phyloP scores from a whole-genome alignment of 2,797 vertebrate species.

The Mus minutoides region DNA sequence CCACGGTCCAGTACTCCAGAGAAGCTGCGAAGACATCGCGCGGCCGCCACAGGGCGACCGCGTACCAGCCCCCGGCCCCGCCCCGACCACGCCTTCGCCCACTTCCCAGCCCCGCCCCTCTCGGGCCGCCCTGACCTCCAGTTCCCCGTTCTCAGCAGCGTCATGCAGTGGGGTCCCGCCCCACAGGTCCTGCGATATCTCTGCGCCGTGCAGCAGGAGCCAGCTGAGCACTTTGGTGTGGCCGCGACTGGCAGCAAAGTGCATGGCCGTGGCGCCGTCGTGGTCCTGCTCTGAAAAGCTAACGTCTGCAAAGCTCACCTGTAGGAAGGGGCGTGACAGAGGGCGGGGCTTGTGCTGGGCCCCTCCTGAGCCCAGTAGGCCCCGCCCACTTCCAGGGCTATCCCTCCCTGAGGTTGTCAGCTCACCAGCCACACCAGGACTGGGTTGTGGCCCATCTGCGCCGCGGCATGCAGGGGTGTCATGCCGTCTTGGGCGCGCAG shows the following conservation, averaged over 20 bases:
- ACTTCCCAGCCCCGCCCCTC: not conserved
- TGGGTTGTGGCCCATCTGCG: conserved; percentile 98
- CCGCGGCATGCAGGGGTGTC: conserved; percentile 96
- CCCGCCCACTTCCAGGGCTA: rapidly evolving
- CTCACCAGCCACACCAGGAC: conserved; percentile 98
- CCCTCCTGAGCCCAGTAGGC: rapidly evolving
- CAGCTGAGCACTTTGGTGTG: conserved; percentile 98
- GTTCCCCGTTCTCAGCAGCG: conserved; percentile 96
- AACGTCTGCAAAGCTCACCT: conserved; percentile 95
- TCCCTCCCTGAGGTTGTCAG: not conserved
- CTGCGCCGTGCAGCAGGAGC: conserved; percentile 97
- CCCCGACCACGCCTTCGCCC: not conserved
- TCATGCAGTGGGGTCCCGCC: conserved; percentile 96
- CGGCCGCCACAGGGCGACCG: conserved; percentile 3
- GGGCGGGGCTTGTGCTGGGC: not conserved
- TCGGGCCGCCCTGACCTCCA: conserved; percentile 89
- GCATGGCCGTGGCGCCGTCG: conserved; percentile 97
- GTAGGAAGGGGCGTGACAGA: not conserved
- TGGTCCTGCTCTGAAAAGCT: conserved; percentile 92
- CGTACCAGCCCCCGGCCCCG: not conserved
- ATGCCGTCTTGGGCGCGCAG: conserved; percentile 95
- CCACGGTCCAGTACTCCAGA: rapidly evolving
- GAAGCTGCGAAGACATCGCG: not conserved
- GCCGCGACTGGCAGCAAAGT: conserved; percentile 96
- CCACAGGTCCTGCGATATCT: conserved; percentile 94